Base-by-base conservation (phyloP, 2,113 vertebrate species). In the Andinoacara biseriatus region DNA sequence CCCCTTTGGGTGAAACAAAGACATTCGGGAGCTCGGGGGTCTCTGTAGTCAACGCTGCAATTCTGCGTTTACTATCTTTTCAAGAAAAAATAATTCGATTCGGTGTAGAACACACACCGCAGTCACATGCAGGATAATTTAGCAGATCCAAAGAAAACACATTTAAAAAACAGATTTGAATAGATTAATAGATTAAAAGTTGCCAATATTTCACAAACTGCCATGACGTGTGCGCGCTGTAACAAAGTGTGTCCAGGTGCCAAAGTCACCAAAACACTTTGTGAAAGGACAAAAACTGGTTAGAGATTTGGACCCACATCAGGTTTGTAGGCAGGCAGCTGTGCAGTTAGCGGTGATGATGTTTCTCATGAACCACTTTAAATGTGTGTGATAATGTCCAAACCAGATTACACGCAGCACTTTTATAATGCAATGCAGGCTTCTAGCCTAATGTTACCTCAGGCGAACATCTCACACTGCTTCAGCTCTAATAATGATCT, bases 21-120 rank as follows among this genome's bases (percentile, higher is more conserved):
- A 89, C 57, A 87, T 81, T 61, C 67, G 61, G 76, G 76, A 33
- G 89, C 79, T 91, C 54, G 1, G 22, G 78, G n/a, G 18, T 72
- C 31, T 76, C 67, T 31, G 65, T 72, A 20, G n/a, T 7, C 24
- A 69, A 52, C 24, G 49, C 0, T 52, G 22, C 33, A 56, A 24
- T 24, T 33, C 49, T 46, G 49, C 26, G 54, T 61, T 72, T 62
- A 54, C 24, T 54, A 49, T 74, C 11, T 26, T 13, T 78, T 18
- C 18, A 69, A 20, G 65, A 29, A 69, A 40, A 49, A 18, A 69
- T 20, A 20, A 31, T 18, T 49, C 31, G 46, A 26, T 49, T 20
- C 13, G 17, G 13, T 52, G 46, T 9, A 0, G 49, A 20, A 72
- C 10, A 72, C 46, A n/a, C 29, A 10, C 24, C 46, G 17, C 2